phyloP scores from a whole-genome alignment of 2,797 vertebrate genomes.

The Psittacula echo region DNA sequence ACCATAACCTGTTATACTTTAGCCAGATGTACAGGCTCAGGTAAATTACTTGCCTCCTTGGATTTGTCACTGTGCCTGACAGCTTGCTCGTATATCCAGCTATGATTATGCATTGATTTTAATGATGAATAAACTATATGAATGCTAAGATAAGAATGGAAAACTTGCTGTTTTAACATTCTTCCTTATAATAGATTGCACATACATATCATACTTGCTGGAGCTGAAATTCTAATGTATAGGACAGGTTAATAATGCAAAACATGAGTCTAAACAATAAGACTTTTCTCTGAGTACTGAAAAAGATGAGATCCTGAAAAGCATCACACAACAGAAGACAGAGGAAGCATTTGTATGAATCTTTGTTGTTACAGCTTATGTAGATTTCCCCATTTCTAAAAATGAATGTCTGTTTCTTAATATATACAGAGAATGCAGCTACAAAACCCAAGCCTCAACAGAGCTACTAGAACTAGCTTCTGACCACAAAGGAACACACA shows the following conservation, averaged over 20 bases:
- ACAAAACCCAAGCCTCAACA: not conserved
- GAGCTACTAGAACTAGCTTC: not conserved
- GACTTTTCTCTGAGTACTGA: not conserved
- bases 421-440: not conserved
- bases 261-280: not conserved
- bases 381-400: not conserved
- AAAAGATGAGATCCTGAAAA: not conserved
- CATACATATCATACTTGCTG: not conserved
- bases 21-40: not conserved
- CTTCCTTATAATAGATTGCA: not conserved
- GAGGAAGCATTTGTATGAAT: not conserved
- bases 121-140: conserved; percentile 9
- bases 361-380: not conserved
- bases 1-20: not conserved
- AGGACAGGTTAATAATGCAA: not conserved
- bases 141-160: not conserved
- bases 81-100: not conserved
- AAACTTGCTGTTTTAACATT: not conserved
- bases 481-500: not conserved
- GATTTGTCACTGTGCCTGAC: conserved; percentile 1
- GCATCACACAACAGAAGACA: not conserved
- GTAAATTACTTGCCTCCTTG: conserved; percentile 20
- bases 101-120: conserved; percentile 26
- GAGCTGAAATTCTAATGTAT: not conserved
- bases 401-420: not conserved